Base-by-base conservation (phyloP, 2,888 invertebrate species). In the Pseudococcus jackbeardsleyi region DNA sequence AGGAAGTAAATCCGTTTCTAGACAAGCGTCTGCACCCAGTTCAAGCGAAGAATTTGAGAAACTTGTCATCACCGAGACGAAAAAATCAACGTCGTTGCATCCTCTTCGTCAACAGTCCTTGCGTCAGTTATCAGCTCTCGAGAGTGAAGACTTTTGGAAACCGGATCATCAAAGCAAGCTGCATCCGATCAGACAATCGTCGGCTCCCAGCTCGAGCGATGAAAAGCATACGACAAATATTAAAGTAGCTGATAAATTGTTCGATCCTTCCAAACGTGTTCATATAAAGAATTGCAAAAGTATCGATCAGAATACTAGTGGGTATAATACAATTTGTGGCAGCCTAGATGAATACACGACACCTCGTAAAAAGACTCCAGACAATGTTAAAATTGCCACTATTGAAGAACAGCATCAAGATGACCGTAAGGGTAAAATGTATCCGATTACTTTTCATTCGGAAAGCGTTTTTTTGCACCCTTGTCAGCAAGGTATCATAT, bases 391-490 rank as follows among this genome's bases (percentile, higher is more conserved):
- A 85, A 26, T 64, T 6, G 15, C 64, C 9, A 64, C 64, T 7
- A 64, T 54, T n/a, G 85, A 64, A 19, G 59, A 64, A 77, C 68
- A 86, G 0, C 64, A 17, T 17, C 15, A 17, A 15, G 19, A 77
- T 0, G 79, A 86, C 39, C 15, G 17, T 1, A 89, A 88, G 17
- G 64, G 72, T n/a, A 54, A 54, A 6, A 22, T 84, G 59, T 89
- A 88, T 64, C 89, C 89, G 0, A 89, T 89, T 46, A 89, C 89
- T 39, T 89, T 89, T 72, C 89, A 88, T 12, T 89, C 89, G 48
- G 89, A 89, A 33, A 89, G 89, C 19, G 88, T 89, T 6, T 89
- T 89, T 33, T 68, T 88, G 46, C 89, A 89, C n/a, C 89, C 89
- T 39, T 68, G 86, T 19, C 84, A 89, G 33, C 87, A 89, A 22